phyloP scores from a whole-genome alignment of 1,140 invertebrate genomes.

The Aplysia californica region DNA sequence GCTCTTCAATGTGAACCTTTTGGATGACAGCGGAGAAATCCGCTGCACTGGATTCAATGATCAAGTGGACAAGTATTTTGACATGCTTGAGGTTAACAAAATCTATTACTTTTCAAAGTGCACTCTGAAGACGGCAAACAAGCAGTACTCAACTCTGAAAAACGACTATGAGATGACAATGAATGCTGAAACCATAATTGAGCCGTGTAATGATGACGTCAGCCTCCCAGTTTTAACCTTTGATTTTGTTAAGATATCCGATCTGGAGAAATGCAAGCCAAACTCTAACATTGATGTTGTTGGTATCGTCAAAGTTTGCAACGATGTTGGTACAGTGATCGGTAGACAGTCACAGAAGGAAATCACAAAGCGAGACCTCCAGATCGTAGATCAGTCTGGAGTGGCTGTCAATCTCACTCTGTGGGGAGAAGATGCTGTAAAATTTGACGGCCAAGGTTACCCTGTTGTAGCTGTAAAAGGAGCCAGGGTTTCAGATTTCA shows the following conservation, averaged over 20 bases:
- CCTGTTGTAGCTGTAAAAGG: conserved; percentile 88
- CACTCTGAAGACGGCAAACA: conserved; percentile 90
- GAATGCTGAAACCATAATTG: conserved; percentile 76
- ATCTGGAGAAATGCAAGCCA: conserved; percentile 77
- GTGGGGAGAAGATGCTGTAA: conserved; percentile 78
- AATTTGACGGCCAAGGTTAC: conserved; percentile 80
- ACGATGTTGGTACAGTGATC: conserved; percentile 80
- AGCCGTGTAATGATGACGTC: conserved; percentile 71
- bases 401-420: conserved; percentile 77
- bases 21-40: conserved; percentile 96
- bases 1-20: conserved; percentile 91
- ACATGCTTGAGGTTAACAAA: conserved; percentile 84
- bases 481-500: conserved; percentile 78
- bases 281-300: conserved; percentile 86
- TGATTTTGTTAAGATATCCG: conserved; percentile 83
- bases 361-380: conserved; percentile 89
- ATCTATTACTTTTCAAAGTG: conserved; percentile 89
- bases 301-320: conserved; percentile 84
- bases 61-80: conserved; percentile 89
- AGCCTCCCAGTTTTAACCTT: conserved; percentile 84
- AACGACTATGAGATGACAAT: conserved; percentile 98
- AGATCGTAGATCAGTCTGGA: conserved; percentile 86
- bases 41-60: conserved; percentile 94
- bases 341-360: conserved; percentile 82
- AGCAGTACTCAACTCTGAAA: conserved; percentile 84